Evolutionary conservation across 1,140 invertebrate genomes (phyloP).

Genomic region (Megathymus violae): DNA sequence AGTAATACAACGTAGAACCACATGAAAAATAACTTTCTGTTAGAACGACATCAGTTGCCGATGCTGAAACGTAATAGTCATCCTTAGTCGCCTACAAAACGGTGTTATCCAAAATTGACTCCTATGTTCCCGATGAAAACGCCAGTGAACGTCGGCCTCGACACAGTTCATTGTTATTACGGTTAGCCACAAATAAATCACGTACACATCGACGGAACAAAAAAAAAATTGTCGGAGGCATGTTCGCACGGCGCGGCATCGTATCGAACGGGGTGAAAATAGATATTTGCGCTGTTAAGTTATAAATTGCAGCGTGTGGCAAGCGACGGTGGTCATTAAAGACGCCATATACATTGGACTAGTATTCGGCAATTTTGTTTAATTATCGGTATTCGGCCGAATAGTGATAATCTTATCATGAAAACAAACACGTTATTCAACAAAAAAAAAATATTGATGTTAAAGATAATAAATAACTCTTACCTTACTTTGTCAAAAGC

Average conservation of each 20-base stretch:
- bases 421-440: too few species aligned
- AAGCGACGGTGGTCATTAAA: slow-evolving; percentile 42
- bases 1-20: background rate
- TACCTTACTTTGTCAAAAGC: too few species aligned
- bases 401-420: too few species aligned
- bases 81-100: background rate
- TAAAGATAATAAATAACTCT: too few species aligned
- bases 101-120: background rate
- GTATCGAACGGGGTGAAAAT: slow-evolving; percentile 40
- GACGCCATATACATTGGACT: background rate
- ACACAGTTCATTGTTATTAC: slow-evolving; percentile 31
- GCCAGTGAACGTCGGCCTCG: slow-evolving; percentile 2
- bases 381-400: background rate
- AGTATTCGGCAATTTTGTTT: background rate
- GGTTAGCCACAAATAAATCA: slow-evolving; percentile 34
- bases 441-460: too few species aligned
- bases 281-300: slow-evolving; percentile 46
- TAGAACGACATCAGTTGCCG: slow-evolving; percentile 8
- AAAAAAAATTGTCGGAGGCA: slow-evolving; percentile 37
- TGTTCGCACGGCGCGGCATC: slow-evolving; percentile 26
- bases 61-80: slow-evolving; percentile 18
- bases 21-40: slow-evolving; percentile 9
- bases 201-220: slow-evolving; percentile 17
- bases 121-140: background rate
- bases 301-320: slow-evolving; percentile 45